A percentile compares a stretch with the other conserved stretches of the same genome.
phyloP scores from a whole-genome alignment of 53 echinoderm and acorn worm genomes.

The Patiria pectinifera region DNA sequence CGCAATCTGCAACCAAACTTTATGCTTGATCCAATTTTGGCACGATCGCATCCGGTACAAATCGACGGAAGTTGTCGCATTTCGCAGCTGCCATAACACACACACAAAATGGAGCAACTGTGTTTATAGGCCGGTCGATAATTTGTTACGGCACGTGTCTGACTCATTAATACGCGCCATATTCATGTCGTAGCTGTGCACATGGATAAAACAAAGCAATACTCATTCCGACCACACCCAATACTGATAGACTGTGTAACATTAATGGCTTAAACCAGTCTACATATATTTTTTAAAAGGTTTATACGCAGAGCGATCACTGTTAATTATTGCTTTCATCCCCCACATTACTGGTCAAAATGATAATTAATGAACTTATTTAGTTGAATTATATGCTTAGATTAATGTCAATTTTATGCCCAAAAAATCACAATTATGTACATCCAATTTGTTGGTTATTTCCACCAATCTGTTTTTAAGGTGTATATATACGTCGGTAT shows the following conservation, averaged over 20 bases:
- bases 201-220: neutral
- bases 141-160: neutral
- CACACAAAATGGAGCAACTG: constrained; percentile 2
- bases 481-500: too few species aligned
- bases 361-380: too few species aligned
- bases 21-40: neutral
- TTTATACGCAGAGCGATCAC: too few species aligned
- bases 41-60: neutral
- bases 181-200: neutral
- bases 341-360: too few species aligned
- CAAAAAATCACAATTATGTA: too few species aligned
- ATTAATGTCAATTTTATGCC: too few species aligned
- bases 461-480: too few species aligned
- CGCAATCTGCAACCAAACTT: neutral
- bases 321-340: too few species aligned
- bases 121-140: constrained; percentile 19
- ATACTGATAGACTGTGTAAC: neutral
- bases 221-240: neutral
- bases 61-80: neutral
- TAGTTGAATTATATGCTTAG: too few species aligned
- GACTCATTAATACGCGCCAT: too few species aligned
- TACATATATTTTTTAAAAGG: too few species aligned
- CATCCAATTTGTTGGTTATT: too few species aligned
- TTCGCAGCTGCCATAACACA: constrained; percentile 1
- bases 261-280: neutral